These are phyloP conservation scores for Ellobius talpinus DNA, from an alignment of 2,113 vertebrate species.

Conservation along the genomic window DNA sequence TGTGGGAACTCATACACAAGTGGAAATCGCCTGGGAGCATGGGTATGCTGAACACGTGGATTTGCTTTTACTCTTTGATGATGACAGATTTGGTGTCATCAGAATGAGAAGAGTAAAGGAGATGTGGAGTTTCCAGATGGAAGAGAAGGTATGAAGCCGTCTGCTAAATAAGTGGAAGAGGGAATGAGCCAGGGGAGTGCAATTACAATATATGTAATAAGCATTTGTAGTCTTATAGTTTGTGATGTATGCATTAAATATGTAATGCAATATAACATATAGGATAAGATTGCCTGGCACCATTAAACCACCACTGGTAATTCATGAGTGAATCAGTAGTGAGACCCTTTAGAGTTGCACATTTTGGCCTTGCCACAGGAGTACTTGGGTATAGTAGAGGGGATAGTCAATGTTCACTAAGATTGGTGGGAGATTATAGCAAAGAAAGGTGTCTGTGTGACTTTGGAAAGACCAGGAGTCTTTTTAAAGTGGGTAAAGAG, in stretches of 20 bases:
- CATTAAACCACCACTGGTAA: neutral
- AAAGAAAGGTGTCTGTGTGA: neutral
- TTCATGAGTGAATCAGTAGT: neutral
- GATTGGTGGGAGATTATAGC: neutral
- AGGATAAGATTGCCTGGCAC: neutral
- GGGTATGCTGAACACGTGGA: neutral
- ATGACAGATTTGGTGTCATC: neutral
- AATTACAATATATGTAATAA: neutral
- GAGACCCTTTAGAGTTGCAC: neutral
- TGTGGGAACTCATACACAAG: neutral
- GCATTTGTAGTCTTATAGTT: neutral
- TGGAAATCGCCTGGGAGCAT: neutral
- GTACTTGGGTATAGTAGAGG: neutral
- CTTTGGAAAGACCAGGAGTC: neutral
- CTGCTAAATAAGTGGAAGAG: neutral
- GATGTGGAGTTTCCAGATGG: neutral
- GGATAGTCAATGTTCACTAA: neutral
- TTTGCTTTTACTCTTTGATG: neutral
- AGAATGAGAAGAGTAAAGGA: neutral
- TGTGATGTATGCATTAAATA: neutral
- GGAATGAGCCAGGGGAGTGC: neutral
- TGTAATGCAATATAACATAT: neutral
- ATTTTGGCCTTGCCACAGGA: neutral
- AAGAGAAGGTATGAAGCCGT: neutral
- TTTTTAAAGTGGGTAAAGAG: neutral